Evolutionary conservation across 2,113 vertebrate genomes (phyloP), one percentile per base, ranked within the genome.

Genomic region (Planiliza haematocheilus): DNA sequence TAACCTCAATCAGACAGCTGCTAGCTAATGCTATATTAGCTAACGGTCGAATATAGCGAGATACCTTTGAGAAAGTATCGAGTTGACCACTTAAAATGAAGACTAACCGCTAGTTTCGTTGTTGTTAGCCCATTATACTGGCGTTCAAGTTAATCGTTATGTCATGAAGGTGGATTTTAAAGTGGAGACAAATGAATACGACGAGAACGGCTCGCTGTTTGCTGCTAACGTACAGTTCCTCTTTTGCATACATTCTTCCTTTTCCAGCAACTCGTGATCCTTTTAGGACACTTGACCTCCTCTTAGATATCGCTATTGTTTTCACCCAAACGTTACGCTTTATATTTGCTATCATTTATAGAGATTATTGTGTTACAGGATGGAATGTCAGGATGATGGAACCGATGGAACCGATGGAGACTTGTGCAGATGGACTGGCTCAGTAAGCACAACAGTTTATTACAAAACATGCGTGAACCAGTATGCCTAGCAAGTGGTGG

Each of bases 1-100:
- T 41, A 46, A n/a, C 59, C 10, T 20, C 11, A 18, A n/a, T 36
- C 17, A 45, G 37, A 4, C 53, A 67, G 70, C 61, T 79, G 62
- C 48, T 78, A 70, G 90, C 86, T 67, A 46, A 49, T 76, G 59
- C 71, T 71, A 36, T 61, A 60, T 42, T 62, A 16, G 89, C 84
- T 79, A 83, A 77, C 65, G 8, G 10, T 1, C 34, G 13, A 34
- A 67, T 57, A 20, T 36, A 10, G 46, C 3, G 41, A 24, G 46
- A 38, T 73, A 57, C 60, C 8, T 34, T n/a, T 14, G 10, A 42
- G 16, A n/a, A 13, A 13, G 14, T 20, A 21, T 45, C 36, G 7
- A 43, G 4, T 7, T 41, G 37, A 14, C 8, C 10, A 8, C 3
- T 30, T 53, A 2, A 43, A 68, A 41, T 49, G 7, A 57, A 16